Base-by-base conservation (phyloP, 2,113 vertebrate genomes). In the Pluvialis apricaria region DNA sequence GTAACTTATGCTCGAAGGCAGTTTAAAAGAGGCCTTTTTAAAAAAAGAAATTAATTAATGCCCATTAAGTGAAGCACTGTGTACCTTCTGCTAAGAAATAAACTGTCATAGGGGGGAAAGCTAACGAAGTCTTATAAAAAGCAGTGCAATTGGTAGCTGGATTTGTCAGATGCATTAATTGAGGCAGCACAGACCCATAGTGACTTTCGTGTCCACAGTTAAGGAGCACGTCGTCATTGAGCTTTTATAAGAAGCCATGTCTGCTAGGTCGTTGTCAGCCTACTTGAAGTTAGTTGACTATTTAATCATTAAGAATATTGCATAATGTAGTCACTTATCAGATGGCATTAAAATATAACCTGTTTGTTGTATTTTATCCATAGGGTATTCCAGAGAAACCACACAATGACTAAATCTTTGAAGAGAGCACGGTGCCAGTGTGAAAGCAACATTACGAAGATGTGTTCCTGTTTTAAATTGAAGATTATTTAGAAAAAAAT, bases 351-450 rank as follows among this genome's bases (percentile, higher is more conserved):
- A 91, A 88, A 42, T 71, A 36, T 78, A 88, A 81, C 15, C 1
- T 21, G 26, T 65, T 72, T 86, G 16, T 16, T 94, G 32, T 84
- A 32, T 73, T 65, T 94, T 83, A 36, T 89, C 75, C 42, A n/a
- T 71, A 99, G 99, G 99, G 98, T 47, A 98, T 98, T 47, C 97
- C 98, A 3, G 99, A 99, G 92, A 99, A 99, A 96, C 98, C 98
- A 44, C 99, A 99, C 94, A 99, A 97, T 60, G 99, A 99, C 88
- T 99, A 98, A 98, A 19, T 36, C 73, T 47, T 66, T 19, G 42
- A 55, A 75, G 77, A 68, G 8, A 58, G 25, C 73, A 71, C 4
- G 6, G 62, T 92, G 95, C 86, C 88, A 81, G 95, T 66, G 89
- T 78, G 70, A 82, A 96, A 94, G 78, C 92, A 81, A 88, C 87